A percentile compares a stretch with the other conserved stretches of the same genome.
Conservation (phyloP, 2,797 vertebrate genomes). For the Sciaenops ocellatus region DNA sequence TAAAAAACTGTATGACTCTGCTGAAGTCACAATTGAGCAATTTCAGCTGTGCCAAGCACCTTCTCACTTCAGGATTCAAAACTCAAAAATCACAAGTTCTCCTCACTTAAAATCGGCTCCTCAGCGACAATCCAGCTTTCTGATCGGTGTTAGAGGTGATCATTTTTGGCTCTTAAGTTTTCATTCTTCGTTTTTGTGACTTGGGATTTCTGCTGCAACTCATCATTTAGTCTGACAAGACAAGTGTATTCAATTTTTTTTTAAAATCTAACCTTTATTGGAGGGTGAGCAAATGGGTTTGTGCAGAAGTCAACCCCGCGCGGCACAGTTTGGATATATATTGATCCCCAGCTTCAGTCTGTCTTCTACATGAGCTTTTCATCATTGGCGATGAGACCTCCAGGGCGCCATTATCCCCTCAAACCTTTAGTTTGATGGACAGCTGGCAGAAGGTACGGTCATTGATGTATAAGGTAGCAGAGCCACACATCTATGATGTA, state of each 20-base stretch:
- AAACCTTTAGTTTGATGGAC: slow-evolving; percentile 13
- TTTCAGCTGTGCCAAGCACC: slow-evolving; percentile 16
- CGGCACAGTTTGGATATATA: slow-evolving; percentile 7
- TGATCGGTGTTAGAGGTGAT: background rate
- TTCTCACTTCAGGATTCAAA: slow-evolving; percentile 11
- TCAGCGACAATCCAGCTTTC: background rate
- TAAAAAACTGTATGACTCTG: slow-evolving; percentile 15
- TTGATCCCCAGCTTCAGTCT: slow-evolving; percentile 14
- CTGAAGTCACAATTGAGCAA: slow-evolving; percentile 21
- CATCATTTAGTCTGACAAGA: slow-evolving; percentile 15
- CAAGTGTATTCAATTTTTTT: background rate
- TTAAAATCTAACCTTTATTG: background rate
- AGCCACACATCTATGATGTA: background rate
- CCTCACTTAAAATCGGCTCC: background rate
- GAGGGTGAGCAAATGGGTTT: slow-evolving; percentile 19
- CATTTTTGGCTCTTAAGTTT: background rate
- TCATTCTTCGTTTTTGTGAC: background rate
- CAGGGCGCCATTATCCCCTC: background rate
- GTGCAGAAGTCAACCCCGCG: slow-evolving; percentile 2
- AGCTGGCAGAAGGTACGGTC: slow-evolving; percentile 10
- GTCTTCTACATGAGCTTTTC: slow-evolving; percentile 27
- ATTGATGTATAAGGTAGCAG: background rate
- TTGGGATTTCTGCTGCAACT: slow-evolving; percentile 1
- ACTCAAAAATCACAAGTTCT: background rate
- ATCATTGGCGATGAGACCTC: slow-evolving; percentile 22